These are phyloP conservation scores for Podarcis raffonei DNA, from an alignment of 2,113 vertebrate species.

Conservation along the genomic window DNA sequence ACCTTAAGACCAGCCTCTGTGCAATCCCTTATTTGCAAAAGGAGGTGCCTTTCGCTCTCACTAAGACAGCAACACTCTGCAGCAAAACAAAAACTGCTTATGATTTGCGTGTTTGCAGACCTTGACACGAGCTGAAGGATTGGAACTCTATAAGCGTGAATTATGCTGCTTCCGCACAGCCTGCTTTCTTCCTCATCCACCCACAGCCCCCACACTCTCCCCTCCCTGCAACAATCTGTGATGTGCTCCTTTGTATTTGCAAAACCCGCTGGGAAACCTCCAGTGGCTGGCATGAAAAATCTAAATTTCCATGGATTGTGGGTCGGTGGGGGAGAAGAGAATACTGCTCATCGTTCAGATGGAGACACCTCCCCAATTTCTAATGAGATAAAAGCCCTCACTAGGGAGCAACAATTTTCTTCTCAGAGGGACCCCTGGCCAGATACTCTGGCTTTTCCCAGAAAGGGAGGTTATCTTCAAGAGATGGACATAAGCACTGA, in stretches of 20 bases:
- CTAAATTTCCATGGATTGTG: not conserved
- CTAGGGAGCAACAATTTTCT: not conserved
- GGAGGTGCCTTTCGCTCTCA: not conserved
- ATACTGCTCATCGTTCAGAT: not conserved
- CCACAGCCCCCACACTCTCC: not conserved
- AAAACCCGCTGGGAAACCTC: slow-evolving; percentile 62
- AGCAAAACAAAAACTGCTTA: not conserved
- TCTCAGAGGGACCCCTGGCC: not conserved
- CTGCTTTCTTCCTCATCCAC: not conserved
- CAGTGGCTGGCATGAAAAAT: slow-evolving; percentile 43
- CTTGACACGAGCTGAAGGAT: not conserved
- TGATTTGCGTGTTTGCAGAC: not conserved
- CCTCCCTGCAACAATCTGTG: not conserved
- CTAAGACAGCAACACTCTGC: not conserved
- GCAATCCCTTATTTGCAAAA: not conserved
- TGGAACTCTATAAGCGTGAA: not conserved
- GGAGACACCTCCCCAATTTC: not conserved
- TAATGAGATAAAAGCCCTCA: not conserved
- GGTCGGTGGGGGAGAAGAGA: not conserved
- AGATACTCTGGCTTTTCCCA: not conserved
- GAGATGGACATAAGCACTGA: not conserved
- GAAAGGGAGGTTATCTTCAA: not conserved
- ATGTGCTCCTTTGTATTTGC: not conserved
- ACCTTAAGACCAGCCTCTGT: too few relatives aligned
- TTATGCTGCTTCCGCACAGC: not conserved